A percentile compares a stretch with the other conserved stretches of the same genome.
Conservation (phyloP, 2,113 vertebrate genomes). For the Ivindomyrus marchei region DNA sequence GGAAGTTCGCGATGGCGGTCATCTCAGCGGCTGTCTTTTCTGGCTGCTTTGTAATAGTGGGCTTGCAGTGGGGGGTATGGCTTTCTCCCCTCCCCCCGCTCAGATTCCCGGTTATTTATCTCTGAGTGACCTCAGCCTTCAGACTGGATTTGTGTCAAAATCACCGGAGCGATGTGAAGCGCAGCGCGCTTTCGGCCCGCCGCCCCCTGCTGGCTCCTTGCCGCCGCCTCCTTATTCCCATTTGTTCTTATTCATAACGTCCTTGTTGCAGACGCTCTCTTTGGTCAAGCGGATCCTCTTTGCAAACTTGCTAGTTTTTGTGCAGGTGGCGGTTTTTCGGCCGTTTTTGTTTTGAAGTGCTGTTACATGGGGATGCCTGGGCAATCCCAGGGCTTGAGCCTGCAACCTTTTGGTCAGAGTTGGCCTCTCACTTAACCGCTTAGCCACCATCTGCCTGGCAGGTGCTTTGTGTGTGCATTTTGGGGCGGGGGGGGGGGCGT, state of each 20-base stretch:
- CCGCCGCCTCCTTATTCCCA: constrained; percentile 9
- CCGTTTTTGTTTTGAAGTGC: background rate
- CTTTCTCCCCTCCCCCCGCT: background rate
- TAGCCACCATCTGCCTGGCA: constrained; percentile 17
- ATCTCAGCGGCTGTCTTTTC: background rate
- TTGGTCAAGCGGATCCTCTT: background rate
- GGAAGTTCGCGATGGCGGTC: background rate
- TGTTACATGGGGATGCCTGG: background rate
- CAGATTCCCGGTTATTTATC: constrained; percentile 57
- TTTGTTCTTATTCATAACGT: background rate
- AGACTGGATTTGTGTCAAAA: constrained; percentile 67
- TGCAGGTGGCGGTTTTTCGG: background rate
- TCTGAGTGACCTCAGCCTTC: constrained; percentile 66
- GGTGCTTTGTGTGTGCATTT: background rate
- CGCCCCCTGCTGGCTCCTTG: constrained; percentile 49
- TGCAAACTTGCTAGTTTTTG: background rate
- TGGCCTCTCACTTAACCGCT: background rate
- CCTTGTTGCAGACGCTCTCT: background rate
- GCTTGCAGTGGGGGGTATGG: background rate
- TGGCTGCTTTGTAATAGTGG: background rate
- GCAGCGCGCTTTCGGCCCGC: constrained; percentile 48
- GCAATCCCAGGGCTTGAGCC: background rate
- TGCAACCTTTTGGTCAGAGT: constrained; percentile 8
- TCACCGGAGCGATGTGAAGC: constrained; percentile 64
- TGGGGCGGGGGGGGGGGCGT: constrained; percentile 22